phyloP scores from a whole-genome alignment of 2,113 vertebrate genomes.

The Malaclemys terrapin region DNA sequence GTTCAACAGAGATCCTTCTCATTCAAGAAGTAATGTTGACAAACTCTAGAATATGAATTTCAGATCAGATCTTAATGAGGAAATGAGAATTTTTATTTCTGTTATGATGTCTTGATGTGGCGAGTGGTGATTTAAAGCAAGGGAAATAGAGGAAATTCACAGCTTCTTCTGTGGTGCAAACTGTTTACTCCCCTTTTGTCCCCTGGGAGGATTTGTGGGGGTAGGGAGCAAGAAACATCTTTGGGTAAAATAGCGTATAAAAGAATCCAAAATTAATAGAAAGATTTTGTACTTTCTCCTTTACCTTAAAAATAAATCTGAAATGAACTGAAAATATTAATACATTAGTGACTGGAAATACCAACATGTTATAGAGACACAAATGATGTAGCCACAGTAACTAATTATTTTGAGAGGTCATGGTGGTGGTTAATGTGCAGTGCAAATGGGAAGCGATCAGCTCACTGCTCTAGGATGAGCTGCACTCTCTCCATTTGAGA shows the following conservation, averaged over 20 bases:
- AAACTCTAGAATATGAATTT: neutral
- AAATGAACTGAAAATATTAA: neutral
- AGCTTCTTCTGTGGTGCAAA: neutral
- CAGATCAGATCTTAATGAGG: neutral
- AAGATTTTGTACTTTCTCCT: neutral
- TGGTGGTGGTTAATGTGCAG: neutral
- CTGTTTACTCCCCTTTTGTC: neutral
- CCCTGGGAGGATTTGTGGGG: neutral
- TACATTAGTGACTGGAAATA: neutral
- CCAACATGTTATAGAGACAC: neutral
- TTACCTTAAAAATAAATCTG: neutral
- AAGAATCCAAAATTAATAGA: too few relatives aligned
- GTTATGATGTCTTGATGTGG: neutral
- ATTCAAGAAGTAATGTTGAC: neutral
- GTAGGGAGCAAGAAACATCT: neutral
- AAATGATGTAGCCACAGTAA: neutral
- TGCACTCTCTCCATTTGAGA: neutral
- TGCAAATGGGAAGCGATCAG: neutral
- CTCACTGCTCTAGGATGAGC: neutral
- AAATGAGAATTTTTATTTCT: neutral
- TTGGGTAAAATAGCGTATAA: neutral
- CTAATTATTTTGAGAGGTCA: neutral
- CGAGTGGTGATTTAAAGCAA: neutral
- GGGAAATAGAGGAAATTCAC: neutral
- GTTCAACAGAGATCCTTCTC: neutral